Percentiles rank a stretch among this genome's conserved stretches.
phyloP scores from a whole-genome alignment of 2,113 vertebrate genomes.

The Dipodomys merriami region DNA sequence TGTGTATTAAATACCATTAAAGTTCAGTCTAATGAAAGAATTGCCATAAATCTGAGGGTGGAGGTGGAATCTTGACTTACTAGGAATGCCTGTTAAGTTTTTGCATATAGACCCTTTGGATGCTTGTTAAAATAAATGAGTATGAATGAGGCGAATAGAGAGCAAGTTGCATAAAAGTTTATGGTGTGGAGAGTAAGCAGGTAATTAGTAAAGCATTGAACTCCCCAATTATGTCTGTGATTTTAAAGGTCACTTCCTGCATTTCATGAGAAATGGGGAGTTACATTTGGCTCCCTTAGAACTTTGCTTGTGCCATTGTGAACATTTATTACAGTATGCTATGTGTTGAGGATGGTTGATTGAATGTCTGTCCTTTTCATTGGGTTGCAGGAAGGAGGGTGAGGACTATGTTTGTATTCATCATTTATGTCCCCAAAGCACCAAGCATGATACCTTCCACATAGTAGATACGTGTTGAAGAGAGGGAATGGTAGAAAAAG shows the following conservation, averaged over 20 bases:
- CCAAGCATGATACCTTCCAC: constrained; percentile 6
- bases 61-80: constrained; percentile 8
- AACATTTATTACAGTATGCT: constrained; percentile 58
- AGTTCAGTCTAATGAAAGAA: constrained; percentile 40
- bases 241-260: constrained; percentile 78
- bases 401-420: constrained; percentile 11
- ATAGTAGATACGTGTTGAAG: constrained; percentile 16
- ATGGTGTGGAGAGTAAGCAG: constrained; percentile 67
- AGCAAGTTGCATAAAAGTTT: constrained; percentile 70
- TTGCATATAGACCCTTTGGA: background rate
- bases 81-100: constrained; percentile 40
- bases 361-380: constrained; percentile 37
- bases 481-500: background rate
- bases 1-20: constrained; percentile 51
- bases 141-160: constrained; percentile 53
- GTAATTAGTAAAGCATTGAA: constrained; percentile 69
- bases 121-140: constrained; percentile 67
- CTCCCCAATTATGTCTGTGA: constrained; percentile 66
- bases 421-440: constrained; percentile 46
- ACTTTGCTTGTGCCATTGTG: constrained; percentile 46
- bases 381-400: background rate
- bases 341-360: constrained; percentile 26
- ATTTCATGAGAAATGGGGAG: constrained; percentile 58
- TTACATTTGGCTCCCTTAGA: constrained; percentile 42
- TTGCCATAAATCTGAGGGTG: background rate